Percentiles rank a stretch among this genome's conserved stretches.
phyloP scores from a whole-genome alignment of 1,140 invertebrate genomes.

The Phthorimaea operculella region DNA sequence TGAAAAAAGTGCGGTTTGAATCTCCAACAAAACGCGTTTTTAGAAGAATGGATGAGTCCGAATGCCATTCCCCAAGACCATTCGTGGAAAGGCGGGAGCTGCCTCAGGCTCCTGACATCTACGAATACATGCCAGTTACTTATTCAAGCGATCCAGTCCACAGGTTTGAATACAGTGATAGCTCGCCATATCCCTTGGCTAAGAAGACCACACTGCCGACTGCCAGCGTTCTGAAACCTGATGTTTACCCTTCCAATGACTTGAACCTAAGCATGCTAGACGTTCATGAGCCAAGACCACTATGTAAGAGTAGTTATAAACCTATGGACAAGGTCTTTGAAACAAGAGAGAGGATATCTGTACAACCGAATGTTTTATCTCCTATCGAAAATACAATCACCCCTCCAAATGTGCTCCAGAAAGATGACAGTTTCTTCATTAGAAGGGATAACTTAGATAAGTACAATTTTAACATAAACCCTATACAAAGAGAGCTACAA shows the following conservation, averaged over 20 bases:
- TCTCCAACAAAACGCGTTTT: slow-evolving; percentile 28
- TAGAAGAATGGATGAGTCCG: slow-evolving; percentile 31
- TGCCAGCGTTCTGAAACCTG: slow-evolving; percentile 9
- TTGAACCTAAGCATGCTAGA: slow-evolving; percentile 55
- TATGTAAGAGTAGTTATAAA: background rate
- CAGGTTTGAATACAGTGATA: slow-evolving; percentile 41
- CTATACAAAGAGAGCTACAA: slow-evolving; percentile 29
- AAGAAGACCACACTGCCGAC: slow-evolving; percentile 30
- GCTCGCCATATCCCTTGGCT: slow-evolving; percentile 39
- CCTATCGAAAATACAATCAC: slow-evolving; percentile 29
- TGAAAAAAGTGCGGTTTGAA: slow-evolving; percentile 61
- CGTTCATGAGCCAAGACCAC: slow-evolving; percentile 19
- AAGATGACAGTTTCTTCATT: slow-evolving; percentile 47
- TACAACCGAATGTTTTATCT: slow-evolving; percentile 15
- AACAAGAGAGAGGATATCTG: background rate
- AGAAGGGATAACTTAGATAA: slow-evolving; percentile 33
- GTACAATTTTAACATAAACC: slow-evolving; percentile 17
- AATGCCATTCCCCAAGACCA: slow-evolving; percentile 55
- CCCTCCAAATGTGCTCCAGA: slow-evolving; percentile 31
- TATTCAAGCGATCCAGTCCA: slow-evolving; percentile 39
- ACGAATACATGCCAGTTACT: slow-evolving; percentile 18
- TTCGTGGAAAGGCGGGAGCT: slow-evolving; percentile 31
- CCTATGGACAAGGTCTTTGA: background rate
- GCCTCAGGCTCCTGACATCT: slow-evolving; percentile 13
- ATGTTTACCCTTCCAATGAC: slow-evolving; percentile 39